These are phyloP conservation scores for Agonopterix subpropinquella DNA, from an alignment of 2,888 invertebrate species.

Conservation along the genomic window DNA sequence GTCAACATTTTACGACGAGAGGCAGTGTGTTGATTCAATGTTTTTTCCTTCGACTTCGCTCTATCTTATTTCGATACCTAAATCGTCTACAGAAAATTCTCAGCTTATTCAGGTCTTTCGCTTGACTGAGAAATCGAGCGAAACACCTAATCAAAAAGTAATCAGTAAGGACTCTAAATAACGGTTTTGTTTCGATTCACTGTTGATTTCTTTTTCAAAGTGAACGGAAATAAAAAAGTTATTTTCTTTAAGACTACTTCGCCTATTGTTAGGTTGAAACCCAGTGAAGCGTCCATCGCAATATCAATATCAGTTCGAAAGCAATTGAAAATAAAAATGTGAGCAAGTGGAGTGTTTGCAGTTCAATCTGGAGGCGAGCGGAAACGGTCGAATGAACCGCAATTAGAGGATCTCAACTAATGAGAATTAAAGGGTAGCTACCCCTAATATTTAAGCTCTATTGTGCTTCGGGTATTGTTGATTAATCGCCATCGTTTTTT, in stretches of 20 bases:
- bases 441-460: slow-evolving; percentile 40
- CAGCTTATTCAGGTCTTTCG: too few relatives aligned
- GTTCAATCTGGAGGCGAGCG: slow-evolving; percentile 37
- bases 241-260: slow-evolving; percentile 10
- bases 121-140: too few relatives aligned
- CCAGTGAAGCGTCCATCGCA: slow-evolving; percentile 40
- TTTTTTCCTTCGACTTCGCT: too few relatives aligned
- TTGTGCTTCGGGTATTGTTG: slow-evolving; percentile 42
- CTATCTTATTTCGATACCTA: too few relatives aligned
- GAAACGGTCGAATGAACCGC: slow-evolving; percentile 44
- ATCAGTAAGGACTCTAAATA: too few relatives aligned
- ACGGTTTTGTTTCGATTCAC: too few relatives aligned
- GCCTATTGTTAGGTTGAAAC: slow-evolving; percentile 38
- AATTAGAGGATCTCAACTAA: slow-evolving; percentile 58
- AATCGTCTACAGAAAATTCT: too few relatives aligned
- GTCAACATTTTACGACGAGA: too few relatives aligned
- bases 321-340: slow-evolving; percentile 50
- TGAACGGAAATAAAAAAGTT: neutral
- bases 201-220: neutral
- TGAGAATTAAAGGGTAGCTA: slow-evolving; percentile 62
- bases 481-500: slow-evolving; percentile 54
- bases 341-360: slow-evolving; percentile 59
- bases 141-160: too few relatives aligned
- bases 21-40: too few relatives aligned
- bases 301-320: slow-evolving; percentile 60